phyloP scores from a whole-genome alignment of 2,113 vertebrate species.

The Bungarus multicinctus region DNA sequence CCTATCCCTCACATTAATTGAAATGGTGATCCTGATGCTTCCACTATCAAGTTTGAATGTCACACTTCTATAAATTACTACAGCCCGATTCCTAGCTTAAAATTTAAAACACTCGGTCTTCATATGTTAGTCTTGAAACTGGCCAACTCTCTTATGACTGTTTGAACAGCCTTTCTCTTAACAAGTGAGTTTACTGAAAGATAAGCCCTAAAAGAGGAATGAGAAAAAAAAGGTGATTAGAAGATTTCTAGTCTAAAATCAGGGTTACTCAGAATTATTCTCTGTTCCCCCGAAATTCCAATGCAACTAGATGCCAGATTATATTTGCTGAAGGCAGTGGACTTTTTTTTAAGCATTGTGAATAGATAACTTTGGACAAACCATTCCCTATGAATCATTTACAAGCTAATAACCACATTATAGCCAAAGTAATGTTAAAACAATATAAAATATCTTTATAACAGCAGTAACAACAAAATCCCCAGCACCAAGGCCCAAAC shows the following conservation, averaged over 20 bases:
- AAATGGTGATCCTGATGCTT: background rate
- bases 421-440: background rate
- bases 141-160: background rate
- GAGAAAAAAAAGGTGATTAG: background rate
- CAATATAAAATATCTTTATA: background rate
- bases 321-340: background rate
- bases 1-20: background rate
- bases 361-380: background rate
- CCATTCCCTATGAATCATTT: background rate
- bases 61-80: background rate
- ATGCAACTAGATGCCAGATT: background rate
- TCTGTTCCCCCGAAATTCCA: background rate
- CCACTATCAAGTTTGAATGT: background rate
- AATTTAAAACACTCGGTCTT: background rate
- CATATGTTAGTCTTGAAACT: background rate
- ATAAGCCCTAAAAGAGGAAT: background rate
- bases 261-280: background rate
- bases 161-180: background rate
- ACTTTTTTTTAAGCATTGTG: background rate
- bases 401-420: background rate
- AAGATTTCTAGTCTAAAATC: background rate
- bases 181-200: background rate
- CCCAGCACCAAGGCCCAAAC: background rate
- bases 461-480: background rate
- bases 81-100: background rate